Evolutionary conservation across 2,113 vertebrate species (phyloP).

Genomic region (Smithornis capensis): DNA sequence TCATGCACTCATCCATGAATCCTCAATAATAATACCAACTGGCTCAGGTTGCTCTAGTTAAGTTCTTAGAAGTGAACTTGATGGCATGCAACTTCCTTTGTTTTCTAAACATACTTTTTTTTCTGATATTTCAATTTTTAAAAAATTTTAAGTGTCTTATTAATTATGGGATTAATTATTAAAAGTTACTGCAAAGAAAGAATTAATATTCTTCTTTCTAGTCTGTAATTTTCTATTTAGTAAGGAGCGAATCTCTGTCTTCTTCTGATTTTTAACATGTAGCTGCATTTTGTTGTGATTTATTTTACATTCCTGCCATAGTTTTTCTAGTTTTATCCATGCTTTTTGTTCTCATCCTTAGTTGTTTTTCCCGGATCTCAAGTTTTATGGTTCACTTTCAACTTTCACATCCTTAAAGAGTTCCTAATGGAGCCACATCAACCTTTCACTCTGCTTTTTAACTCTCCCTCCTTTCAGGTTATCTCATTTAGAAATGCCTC

Average conservation of each 20-base stretch:
- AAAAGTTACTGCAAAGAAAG: neutral
- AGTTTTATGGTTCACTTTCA: neutral
- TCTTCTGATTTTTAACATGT: neutral
- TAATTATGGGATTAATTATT: neutral
- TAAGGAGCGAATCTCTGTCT: neutral
- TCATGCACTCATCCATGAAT: neutral
- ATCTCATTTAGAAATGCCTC: neutral
- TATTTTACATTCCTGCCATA: neutral
- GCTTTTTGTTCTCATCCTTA: neutral
- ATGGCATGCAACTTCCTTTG: neutral
- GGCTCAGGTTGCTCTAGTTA: neutral
- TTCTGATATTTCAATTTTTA: neutral
- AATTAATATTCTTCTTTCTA: neutral
- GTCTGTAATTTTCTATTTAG: neutral
- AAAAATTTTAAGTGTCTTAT: neutral
- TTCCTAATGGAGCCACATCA: neutral
- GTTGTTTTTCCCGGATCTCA: neutral
- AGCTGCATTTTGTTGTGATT: neutral
- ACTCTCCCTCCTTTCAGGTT: neutral
- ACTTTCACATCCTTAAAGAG: neutral
- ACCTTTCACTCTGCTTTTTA: neutral
- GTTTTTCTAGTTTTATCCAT: neutral
- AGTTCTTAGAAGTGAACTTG: neutral
- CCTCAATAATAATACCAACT: neutral
- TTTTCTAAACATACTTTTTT: neutral